Evolutionary conservation across 1,140 invertebrate genomes (phyloP).

Genomic region (Macrotrachela quadricornifera): DNA sequence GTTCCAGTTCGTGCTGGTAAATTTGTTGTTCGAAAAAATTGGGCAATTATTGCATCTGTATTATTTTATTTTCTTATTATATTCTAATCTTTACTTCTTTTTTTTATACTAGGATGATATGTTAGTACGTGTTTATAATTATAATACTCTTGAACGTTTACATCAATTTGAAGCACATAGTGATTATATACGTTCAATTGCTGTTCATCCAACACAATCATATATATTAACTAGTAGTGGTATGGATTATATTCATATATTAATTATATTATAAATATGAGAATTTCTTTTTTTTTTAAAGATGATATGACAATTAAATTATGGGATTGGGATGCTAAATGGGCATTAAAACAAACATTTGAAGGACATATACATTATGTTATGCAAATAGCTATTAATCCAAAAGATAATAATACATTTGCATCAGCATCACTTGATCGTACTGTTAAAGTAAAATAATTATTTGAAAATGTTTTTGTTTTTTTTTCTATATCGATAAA

Average conservation of each 20-base stretch:
- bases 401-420: constrained; percentile 99
- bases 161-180: constrained; percentile 93
- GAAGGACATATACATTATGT: constrained; percentile 88
- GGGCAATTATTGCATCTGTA: constrained; percentile 91
- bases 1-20: constrained; percentile 78
- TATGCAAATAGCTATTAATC: constrained; percentile 98
- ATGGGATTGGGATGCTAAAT: constrained; percentile 99
- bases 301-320: constrained; percentile 98
- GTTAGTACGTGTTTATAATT: constrained; percentile 78
- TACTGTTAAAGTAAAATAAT: constrained; percentile 58
- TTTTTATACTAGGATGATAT: constrained; percentile 43
- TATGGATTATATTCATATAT: not conserved
- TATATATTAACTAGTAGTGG: constrained; percentile 76
- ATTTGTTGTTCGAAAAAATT: constrained; percentile 91
- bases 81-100: constrained; percentile 1
- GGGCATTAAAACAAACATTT: constrained; percentile 75
- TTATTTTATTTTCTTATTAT: constrained; percentile 34
- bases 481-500: not conserved
- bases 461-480: constrained; percentile 10
- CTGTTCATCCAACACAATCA: constrained; percentile 86
- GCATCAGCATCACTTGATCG: constrained; percentile 90
- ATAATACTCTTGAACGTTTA: constrained; percentile 85
- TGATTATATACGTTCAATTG: constrained; percentile 87
- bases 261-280: not conserved
- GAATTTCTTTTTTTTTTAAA: constrained; percentile 33